These are phyloP conservation scores for Harpegnathos saltator DNA, from an alignment of 1,140 invertebrate species.

Conservation along the genomic window DNA sequence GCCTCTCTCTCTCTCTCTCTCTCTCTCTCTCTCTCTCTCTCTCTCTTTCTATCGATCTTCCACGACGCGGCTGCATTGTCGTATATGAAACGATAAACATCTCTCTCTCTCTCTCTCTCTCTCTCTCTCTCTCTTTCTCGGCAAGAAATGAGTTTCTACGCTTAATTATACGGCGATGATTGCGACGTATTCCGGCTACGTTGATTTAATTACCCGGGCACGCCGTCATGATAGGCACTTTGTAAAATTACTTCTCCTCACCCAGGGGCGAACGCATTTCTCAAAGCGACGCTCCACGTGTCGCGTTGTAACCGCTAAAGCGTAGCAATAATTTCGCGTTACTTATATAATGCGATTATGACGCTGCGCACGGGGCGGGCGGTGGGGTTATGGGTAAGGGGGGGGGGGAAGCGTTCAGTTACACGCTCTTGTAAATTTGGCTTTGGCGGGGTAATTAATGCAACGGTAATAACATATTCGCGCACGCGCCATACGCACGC, in stretches of 20 bases:
- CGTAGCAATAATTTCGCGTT: constrained; percentile 52
- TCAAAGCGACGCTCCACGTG: constrained; percentile 48
- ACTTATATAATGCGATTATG: constrained; percentile 47
- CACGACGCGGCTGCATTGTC: no score
- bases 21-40: no score
- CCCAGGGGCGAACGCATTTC: constrained; percentile 39
- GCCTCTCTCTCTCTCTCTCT: no score
- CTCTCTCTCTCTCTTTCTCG: no score
- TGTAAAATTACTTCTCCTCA: constrained; percentile 41
- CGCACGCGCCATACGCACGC: background rate
- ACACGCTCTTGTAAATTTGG: constrained; percentile 45
- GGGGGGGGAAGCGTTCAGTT: constrained; percentile 31
- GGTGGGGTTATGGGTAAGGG: no score
- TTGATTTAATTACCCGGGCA: constrained; percentile 32
- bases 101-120: no score
- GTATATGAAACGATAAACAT: background rate
- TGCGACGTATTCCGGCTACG: background rate
- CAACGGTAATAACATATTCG: constrained; percentile 25
- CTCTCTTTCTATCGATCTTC: background rate
- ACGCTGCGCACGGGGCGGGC: no score
- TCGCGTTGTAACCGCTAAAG: constrained; percentile 29
- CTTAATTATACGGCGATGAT: constrained; percentile 14
- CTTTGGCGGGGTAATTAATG: constrained; percentile 47
- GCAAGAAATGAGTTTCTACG: background rate
- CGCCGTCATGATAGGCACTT: constrained; percentile 32